Conservation (phyloP, 2,797 vertebrate genomes). For the Myotis findleyi region DNA sequence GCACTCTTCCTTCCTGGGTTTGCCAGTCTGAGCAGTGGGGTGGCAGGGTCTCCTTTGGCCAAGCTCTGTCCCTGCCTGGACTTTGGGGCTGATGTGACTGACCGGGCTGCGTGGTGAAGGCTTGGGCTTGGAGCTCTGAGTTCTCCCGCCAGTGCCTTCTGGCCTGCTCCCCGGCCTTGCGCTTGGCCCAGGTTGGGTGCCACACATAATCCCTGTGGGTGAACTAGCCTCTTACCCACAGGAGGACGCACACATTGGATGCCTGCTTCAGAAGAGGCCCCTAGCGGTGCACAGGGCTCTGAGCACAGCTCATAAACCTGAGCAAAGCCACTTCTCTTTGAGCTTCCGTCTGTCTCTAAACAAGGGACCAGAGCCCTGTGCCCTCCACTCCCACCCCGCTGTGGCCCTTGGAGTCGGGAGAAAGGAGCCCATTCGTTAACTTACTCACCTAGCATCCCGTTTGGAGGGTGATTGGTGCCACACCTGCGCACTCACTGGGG, state of each 20-base stretch:
- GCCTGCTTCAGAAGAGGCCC: neutral
- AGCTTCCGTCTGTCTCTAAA: neutral
- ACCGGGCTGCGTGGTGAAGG: neutral
- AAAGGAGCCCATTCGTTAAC: neutral
- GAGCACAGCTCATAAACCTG: neutral
- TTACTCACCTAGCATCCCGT: rapidly evolving
- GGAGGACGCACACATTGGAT: rapidly evolving
- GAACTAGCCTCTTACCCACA: neutral
- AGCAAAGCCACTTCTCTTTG: neutral
- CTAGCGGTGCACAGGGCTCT: neutral
- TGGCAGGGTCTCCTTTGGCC: neutral
- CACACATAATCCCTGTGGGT: neutral
- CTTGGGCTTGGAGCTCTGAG: neutral
- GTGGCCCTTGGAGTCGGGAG: neutral
- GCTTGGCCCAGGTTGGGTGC: neutral
- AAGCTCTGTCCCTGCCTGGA: no score
- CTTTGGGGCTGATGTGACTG: neutral
- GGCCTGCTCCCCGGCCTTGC: neutral
- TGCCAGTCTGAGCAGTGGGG: neutral
- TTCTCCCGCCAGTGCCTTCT: neutral
- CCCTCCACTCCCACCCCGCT: neutral
- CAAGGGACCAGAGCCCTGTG: neutral
- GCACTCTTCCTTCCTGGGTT: neutral
- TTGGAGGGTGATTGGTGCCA: neutral
- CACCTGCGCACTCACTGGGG: neutral